Percentiles rank a stretch among this genome's conserved stretches.
Conservation (phyloP, 2,797 vertebrate species). For the Hoplostethus mediterraneus region DNA sequence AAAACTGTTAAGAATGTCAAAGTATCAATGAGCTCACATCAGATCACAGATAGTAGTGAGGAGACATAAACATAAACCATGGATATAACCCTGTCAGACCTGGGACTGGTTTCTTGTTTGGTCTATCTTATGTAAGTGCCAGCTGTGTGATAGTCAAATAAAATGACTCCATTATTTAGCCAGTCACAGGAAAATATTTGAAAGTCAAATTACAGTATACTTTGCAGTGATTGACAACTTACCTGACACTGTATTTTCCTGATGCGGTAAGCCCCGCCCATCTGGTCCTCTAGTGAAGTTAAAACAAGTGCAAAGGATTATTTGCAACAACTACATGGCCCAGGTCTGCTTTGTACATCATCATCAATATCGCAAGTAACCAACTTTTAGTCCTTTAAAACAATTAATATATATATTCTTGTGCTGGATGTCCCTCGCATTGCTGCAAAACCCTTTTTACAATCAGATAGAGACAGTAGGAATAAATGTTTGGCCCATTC, state of each 20-base stretch:
- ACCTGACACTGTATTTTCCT: not conserved
- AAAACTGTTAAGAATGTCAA: constrained; percentile 32
- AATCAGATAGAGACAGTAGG: constrained; percentile 30
- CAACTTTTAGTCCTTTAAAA: constrained; percentile 38
- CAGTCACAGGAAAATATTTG: constrained; percentile 14
- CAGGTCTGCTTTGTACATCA: constrained; percentile 1
- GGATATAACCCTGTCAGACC: constrained; percentile 24
- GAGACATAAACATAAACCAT: constrained; percentile 52
- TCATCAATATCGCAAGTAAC: constrained; percentile 15
- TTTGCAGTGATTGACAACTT: constrained; percentile 13
- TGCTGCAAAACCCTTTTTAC: constrained; percentile 35
- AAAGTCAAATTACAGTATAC: not conserved
- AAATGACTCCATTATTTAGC: not conserved
- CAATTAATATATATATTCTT: constrained; percentile 37
- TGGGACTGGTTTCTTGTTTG: constrained; percentile 11
- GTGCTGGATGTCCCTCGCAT: constrained; percentile 49
- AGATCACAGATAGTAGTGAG: constrained; percentile 54
- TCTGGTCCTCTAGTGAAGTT: not conserved
- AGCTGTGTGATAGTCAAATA: not conserved
- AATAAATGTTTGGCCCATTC: constrained; percentile 20
- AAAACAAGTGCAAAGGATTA: constrained; percentile 21
- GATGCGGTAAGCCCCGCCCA: not conserved
- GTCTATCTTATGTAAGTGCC: constrained; percentile 14
- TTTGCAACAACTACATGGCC: constrained; percentile 30
- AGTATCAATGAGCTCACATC: constrained; percentile 40